Base-by-base conservation (phyloP, 2,113 vertebrate species). In the Toxotes jaculatrix region DNA sequence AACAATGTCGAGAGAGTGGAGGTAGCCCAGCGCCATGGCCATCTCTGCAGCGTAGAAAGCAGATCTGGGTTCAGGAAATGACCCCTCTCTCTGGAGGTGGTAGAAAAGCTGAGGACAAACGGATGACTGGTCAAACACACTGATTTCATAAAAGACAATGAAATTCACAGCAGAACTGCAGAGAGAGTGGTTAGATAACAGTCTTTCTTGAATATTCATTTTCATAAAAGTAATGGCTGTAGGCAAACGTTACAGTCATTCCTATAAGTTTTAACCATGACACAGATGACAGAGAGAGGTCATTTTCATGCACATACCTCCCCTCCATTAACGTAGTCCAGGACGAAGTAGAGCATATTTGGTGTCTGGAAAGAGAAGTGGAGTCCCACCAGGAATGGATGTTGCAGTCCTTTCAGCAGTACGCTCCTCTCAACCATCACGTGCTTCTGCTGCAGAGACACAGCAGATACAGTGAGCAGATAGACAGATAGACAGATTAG, bases 361-460 rank as follows among this genome's bases (percentile, higher is more conserved):
- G 90, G 83, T 47, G 95, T 96, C 80, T 96, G 95, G 91, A 96
- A 96, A 71, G 95, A 95, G 86, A 93, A 96, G 86, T 96, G 95
- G n/a, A 96, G 95, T 60, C 94, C 93, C 51, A 96, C 95, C 61
- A 96, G 88, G 91, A 96, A 96, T 10, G 96, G 95, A 92, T 96
- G 95, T 40, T 93, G 83, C 13, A 95, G 83, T 45, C 92, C 95
- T 73, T 96, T 95, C 61, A 95, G 71, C 38, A 96, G 79, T 0
- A 96, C 95, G 5, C 86, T 96, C 70, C 95, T 94, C 89, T 96
- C 96, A 40, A 90, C 93, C 94, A 96, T 96, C 85, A 96, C 94
- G 78, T 95, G 90, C 36, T 45, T 89, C 89, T 96, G 93, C 95
- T 95, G 74, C 71, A 89, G 55, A 75, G 45, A 82, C 40, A 61